These are phyloP conservation scores for Ptilonorhynchus violaceus DNA, from an alignment of 2,113 vertebrate species.

Conservation along the genomic window DNA sequence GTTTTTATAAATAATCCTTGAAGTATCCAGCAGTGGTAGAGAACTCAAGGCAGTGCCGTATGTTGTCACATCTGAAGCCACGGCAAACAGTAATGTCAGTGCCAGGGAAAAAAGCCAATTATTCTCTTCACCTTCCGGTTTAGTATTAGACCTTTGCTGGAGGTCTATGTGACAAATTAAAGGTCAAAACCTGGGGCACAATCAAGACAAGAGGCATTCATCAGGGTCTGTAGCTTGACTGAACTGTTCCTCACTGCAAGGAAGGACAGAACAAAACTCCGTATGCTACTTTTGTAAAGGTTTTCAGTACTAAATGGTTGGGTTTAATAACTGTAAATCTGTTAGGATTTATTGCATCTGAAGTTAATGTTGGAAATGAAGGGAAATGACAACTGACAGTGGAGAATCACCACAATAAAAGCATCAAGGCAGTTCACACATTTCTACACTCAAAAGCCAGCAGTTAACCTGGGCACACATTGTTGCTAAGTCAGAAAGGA, in stretches of 20 bases:
- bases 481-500: neutral
- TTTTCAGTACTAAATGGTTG: neutral
- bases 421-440: neutral
- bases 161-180: neutral
- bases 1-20: constrained; percentile 6
- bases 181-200: neutral
- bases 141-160: neutral
- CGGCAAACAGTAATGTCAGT: neutral
- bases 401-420: neutral
- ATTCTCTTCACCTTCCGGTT: neutral
- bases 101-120: neutral
- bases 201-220: neutral
- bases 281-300: neutral
- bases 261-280: neutral
- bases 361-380: neutral
- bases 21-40: neutral
- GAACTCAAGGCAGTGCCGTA: neutral
- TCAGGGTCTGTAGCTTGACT: neutral
- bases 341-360: neutral
- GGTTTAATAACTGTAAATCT: neutral
- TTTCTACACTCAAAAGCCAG: neutral
- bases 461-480: neutral
- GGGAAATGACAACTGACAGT: neutral
- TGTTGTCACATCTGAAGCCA: neutral
- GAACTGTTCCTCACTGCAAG: neutral